Conservation (phyloP, 1,140 invertebrate species). For the Zaprionus gabonicus region DNA sequence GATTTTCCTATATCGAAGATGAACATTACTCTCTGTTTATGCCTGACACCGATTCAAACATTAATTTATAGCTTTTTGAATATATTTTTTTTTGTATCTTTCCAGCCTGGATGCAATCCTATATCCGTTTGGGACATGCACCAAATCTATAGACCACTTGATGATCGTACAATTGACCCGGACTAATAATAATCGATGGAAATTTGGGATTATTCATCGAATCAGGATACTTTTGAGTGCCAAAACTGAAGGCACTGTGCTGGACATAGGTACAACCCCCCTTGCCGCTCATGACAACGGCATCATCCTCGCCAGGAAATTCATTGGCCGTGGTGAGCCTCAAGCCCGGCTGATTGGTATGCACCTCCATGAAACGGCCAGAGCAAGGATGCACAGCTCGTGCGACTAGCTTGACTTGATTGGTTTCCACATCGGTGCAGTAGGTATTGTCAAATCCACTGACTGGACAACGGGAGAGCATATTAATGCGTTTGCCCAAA, state of each 20-base stretch:
- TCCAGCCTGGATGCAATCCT: conserved; percentile 7
- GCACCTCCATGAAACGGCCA: conserved; percentile 91
- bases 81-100: background rate
- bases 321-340: conserved; percentile 95
- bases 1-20: background rate
- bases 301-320: conserved; percentile 86
- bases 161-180: conserved; percentile 90
- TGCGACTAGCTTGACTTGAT: conserved; percentile 63
- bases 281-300: conserved; percentile 88
- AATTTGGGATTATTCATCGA: conserved; percentile 94
- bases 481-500: conserved; percentile 84
- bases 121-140: conserved; percentile 72
- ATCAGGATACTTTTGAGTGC: conserved; percentile 97
- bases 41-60: background rate
- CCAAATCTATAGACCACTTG: conserved; percentile 87
- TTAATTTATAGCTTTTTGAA: background rate
- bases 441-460: conserved; percentile 92
- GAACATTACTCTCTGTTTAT: background rate
- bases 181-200: conserved; percentile 89
- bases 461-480: conserved; percentile 75
- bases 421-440: conserved; percentile 85
- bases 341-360: conserved; percentile 94
- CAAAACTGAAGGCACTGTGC: conserved; percentile 94
- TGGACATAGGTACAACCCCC: conserved; percentile 88
- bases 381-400: conserved; percentile 88